Conservation (phyloP, 2,888 invertebrate genomes). For the Tillus elongatus region DNA sequence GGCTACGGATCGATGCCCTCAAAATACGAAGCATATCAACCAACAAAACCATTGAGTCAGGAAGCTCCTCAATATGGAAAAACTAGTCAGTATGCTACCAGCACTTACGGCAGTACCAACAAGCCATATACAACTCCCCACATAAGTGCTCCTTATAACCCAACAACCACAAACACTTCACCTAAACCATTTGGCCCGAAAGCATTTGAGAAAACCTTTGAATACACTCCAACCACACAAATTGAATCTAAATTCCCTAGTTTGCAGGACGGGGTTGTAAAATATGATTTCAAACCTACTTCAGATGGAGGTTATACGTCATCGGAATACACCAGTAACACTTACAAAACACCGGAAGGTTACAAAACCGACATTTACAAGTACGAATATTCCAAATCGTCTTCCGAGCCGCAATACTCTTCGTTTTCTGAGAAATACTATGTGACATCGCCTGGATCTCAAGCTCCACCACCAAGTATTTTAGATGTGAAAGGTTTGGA, state of each 20-base stretch:
- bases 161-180: slow-evolving; percentile 12
- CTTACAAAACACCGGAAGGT: slow-evolving; percentile 38
- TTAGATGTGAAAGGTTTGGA: slow-evolving; percentile 27
- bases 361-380: slow-evolving; percentile 37
- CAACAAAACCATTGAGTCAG: neutral
- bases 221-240: slow-evolving; percentile 14
- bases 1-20: neutral
- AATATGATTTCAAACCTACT: slow-evolving; percentile 8
- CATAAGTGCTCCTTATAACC: no score
- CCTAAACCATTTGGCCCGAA: slow-evolving; percentile 18
- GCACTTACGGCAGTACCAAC: slow-evolving; percentile 1
- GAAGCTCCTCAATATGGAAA: no score
- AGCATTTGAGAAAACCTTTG: slow-evolving; percentile 19
- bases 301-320: slow-evolving; percentile 31
- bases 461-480: slow-evolving; percentile 20
- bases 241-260: slow-evolving; percentile 9
- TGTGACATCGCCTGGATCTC: slow-evolving; percentile 29
- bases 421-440: slow-evolving; percentile 37
- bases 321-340: slow-evolving; percentile 35
- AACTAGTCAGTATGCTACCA: neutral
- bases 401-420: slow-evolving; percentile 32
- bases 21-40: neutral
- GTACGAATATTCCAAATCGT: slow-evolving; percentile 36
- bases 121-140: neutral
- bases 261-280: slow-evolving; percentile 1